A percentile compares a stretch with the other conserved stretches of the same genome.
phyloP scores from a whole-genome alignment of 2,888 invertebrate genomes.

The Drosophila tanythrix region DNA sequence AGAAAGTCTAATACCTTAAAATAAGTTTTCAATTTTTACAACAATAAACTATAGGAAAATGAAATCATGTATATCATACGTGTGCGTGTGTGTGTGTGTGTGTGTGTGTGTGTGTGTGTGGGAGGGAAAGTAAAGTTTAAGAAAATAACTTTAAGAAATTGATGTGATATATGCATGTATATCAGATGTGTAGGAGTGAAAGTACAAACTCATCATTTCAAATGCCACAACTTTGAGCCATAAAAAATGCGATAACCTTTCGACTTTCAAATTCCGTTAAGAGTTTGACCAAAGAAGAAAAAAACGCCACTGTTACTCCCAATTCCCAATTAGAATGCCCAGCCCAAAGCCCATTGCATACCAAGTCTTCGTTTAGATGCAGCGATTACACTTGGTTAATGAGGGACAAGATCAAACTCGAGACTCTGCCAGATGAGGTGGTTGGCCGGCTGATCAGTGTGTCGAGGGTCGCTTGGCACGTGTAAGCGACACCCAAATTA shows the following conservation, averaged over 20 bases:
- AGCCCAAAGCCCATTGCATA: slow-evolving; percentile 24
- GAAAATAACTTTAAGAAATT: not conserved
- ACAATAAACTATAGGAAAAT: not conserved
- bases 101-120: not conserved
- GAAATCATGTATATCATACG: not conserved
- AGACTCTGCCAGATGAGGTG: slow-evolving; percentile 39
- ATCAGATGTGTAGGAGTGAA: slow-evolving; percentile 25
- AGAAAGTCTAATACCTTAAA: not conserved
- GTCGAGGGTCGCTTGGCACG: slow-evolving; percentile 58
- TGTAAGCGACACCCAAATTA: slow-evolving; percentile 83
- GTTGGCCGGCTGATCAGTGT: slow-evolving; percentile 50
- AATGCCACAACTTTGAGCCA: slow-evolving; percentile 26
- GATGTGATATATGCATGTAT: not conserved
- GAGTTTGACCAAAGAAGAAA: slow-evolving; percentile 9
- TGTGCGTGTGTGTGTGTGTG: too few species aligned
- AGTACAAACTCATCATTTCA: slow-evolving; percentile 20
- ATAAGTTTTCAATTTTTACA: not conserved
- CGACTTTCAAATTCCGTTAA: slow-evolving; percentile 46
- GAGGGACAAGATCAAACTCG: slow-evolving; percentile 35
- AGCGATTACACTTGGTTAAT: slow-evolving; percentile 55
- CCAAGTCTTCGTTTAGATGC: slow-evolving; percentile 52
- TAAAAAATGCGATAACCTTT: slow-evolving; percentile 18
- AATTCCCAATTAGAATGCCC: slow-evolving; percentile 12
- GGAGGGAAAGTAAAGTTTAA: not conserved
- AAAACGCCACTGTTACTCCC: slow-evolving; percentile 27